These are phyloP conservation scores for Corythornis cristatus DNA, from an alignment of 2,113 vertebrate species.

Conservation along the genomic window DNA sequence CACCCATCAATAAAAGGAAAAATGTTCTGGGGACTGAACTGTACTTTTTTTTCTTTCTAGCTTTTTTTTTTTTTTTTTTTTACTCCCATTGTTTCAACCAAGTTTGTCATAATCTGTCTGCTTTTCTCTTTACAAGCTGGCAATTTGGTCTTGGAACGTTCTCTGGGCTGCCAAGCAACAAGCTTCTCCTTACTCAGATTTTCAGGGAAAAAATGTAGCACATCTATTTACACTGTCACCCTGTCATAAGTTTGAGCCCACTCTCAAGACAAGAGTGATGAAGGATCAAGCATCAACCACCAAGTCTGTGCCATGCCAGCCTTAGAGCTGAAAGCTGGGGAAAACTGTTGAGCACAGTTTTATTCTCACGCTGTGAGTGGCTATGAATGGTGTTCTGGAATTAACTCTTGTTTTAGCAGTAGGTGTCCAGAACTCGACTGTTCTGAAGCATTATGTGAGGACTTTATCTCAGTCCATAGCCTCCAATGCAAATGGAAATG, in stretches of 20 bases:
- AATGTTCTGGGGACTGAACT: neutral
- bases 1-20: neutral
- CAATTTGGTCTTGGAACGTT: conserved; percentile 3
- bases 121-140: conserved; percentile 20
- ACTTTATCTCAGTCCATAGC: neutral
- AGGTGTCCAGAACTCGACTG: neutral
- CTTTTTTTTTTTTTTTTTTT: neutral
- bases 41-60: neutral
- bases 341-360: neutral
- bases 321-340: neutral
- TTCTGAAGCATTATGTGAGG: neutral
- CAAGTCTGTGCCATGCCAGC: neutral
- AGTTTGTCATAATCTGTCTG: neutral
- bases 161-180: conserved; percentile 38
- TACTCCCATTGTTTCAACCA: neutral
- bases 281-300: neutral
- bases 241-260: neutral
- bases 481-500: neutral
- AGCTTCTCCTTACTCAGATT: conserved; percentile 12
- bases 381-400: neutral
- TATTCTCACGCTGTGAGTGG: neutral
- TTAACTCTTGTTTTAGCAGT: neutral
- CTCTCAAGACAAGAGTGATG: neutral
- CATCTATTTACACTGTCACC: conserved; percentile 6
- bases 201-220: neutral